Evolutionary conservation across 2,113 vertebrate genomes (phyloP).

Genomic region (Glaucomys volans): DNA sequence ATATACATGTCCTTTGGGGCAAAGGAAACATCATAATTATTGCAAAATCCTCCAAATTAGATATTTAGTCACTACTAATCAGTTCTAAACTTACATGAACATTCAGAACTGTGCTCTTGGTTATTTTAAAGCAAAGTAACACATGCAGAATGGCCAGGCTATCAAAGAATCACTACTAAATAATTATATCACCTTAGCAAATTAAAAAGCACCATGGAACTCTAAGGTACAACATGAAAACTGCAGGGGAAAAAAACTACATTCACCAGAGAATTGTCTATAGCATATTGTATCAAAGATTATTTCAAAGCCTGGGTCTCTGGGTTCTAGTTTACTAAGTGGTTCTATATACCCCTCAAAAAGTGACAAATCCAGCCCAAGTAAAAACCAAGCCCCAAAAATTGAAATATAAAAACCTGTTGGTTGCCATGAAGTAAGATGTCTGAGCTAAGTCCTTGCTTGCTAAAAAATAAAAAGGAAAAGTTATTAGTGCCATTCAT

Average conservation of each 20-base stretch:
- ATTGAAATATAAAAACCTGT: conserved; percentile 93
- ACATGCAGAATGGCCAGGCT: background rate
- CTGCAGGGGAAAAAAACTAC: background rate
- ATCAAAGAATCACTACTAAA: conserved; percentile 11
- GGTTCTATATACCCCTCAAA: background rate
- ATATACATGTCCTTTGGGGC: background rate
- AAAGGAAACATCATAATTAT: conserved; percentile 37
- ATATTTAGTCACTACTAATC: conserved; percentile 18
- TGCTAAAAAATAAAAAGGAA: conserved; percentile 86
- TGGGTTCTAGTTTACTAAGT: conserved; percentile 22
- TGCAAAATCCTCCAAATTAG: conserved; percentile 17
- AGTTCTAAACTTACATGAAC: conserved; percentile 32
- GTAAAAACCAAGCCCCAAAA: conserved; percentile 44
- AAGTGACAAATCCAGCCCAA: conserved; percentile 29
- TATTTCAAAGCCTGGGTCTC: background rate
- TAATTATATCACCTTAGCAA: conserved; percentile 37
- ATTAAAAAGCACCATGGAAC: conserved; percentile 48
- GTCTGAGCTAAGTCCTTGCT: conserved; percentile 99
- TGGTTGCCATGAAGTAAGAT: conserved; percentile 99
- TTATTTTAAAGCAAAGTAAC: conserved; percentile 60
- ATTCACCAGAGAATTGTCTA: conserved; percentile 15
- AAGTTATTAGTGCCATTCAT: conserved; percentile 62
- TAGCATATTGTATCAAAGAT: background rate
- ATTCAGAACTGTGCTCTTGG: conserved; percentile 46
- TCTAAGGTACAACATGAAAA: conserved; percentile 25